Evolutionary conservation across 2,797 vertebrate species (phyloP).

Genomic region (Tarsius wallacei): DNA sequence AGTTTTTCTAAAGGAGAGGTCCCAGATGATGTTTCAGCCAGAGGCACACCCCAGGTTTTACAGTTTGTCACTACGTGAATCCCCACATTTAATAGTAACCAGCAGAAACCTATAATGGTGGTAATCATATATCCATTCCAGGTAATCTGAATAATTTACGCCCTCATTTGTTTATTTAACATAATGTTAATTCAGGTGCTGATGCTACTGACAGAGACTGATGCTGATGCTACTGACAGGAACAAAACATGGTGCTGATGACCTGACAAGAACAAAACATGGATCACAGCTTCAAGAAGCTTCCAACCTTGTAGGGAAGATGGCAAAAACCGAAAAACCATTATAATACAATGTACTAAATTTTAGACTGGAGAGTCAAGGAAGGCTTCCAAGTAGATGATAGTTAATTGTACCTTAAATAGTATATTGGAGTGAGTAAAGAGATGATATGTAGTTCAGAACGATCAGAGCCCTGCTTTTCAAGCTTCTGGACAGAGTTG

Average conservation of each 20-base stretch:
- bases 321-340: neutral
- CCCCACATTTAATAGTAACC: neutral
- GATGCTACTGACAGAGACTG: neutral
- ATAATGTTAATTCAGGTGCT: neutral
- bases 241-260: neutral
- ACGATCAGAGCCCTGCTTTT: neutral
- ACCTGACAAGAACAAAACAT: neutral
- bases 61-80: neutral
- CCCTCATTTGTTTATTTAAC: neutral
- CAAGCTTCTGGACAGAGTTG: neutral
- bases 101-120: neutral
- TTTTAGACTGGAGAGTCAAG: neutral
- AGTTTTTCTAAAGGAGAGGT: slow-evolving; percentile 26
- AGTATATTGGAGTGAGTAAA: neutral
- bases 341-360: neutral
- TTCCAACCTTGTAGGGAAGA: neutral
- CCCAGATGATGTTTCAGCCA: neutral
- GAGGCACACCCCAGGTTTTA: neutral
- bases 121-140: neutral
- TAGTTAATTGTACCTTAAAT: neutral
- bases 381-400: neutral
- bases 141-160: neutral
- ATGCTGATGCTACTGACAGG: neutral
- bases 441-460: neutral
- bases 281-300: neutral